These are phyloP conservation scores for Ostrea edulis DNA, from an alignment of 1,140 invertebrate species.

Conservation along the genomic window DNA sequence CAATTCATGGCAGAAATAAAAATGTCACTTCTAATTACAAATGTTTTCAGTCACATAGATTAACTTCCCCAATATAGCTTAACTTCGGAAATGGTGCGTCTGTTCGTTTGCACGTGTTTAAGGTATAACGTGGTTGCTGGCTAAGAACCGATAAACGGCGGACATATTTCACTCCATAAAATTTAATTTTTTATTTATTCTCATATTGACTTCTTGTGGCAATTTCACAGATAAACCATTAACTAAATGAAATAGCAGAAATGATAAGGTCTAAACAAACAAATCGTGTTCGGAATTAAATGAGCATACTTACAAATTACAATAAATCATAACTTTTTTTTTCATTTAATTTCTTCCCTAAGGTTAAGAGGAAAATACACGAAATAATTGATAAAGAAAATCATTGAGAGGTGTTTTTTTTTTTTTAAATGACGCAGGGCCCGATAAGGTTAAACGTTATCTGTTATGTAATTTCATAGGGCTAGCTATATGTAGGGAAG, in stretches of 20 bases:
- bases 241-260: conserved; percentile 30
- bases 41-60: conserved; percentile 23
- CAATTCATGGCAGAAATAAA: conserved; percentile 36
- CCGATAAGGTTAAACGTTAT: not conserved
- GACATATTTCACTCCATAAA: conserved; percentile 14
- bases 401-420: not conserved
- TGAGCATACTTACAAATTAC: conserved; percentile 5
- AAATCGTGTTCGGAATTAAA: not conserved
- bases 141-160: conserved; percentile 16
- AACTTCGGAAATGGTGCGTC: conserved; percentile 30
- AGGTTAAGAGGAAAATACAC: conserved; percentile 5
- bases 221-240: conserved; percentile 5
- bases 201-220: conserved; percentile 25
- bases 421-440: not conserved
- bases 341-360: not conserved
- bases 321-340: conserved; percentile 28
- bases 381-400: conserved; percentile 21
- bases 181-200: conserved; percentile 40
- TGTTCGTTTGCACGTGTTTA: conserved; percentile 16
- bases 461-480: not conserved
- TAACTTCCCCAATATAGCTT: conserved; percentile 32
- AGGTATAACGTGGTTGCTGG: not conserved
- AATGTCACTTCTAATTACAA: conserved; percentile 43
- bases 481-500: not conserved
- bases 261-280: conserved; percentile 25